phyloP scores from a whole-genome alignment of 2,888 invertebrate species.

The Parnassius glacialis region DNA sequence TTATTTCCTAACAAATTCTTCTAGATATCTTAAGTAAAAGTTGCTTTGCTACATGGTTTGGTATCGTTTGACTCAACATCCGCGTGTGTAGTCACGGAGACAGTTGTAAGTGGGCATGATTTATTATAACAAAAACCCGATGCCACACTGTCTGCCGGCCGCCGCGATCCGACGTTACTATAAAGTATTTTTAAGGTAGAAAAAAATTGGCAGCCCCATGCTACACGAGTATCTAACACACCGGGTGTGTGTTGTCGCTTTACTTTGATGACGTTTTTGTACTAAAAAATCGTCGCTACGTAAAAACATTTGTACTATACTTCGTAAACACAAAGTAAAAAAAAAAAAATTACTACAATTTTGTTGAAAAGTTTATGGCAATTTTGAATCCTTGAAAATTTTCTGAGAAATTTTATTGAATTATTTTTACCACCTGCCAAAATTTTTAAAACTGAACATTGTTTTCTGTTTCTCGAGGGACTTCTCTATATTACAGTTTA shows the following conservation, averaged over 20 bases:
- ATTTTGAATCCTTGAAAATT: no score
- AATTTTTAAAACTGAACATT: no score
- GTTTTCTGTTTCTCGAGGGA: no score
- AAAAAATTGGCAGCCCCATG: conserved; percentile 57
- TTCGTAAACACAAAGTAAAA: conserved; percentile 2
- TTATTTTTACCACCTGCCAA: no score
- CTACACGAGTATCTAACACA: conserved; percentile 47
- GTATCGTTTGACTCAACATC: conserved; percentile 24
- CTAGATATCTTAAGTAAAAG: no score
- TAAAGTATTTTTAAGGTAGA: conserved; percentile 45
- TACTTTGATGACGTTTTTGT: conserved; percentile 52
- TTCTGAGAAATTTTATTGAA: no score
- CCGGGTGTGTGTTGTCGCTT: conserved; percentile 53
- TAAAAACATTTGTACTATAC: no score
- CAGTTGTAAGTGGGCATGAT: conserved; percentile 44
- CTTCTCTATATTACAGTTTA: no score
- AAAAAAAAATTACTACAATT: not conserved
- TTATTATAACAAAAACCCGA: conserved; percentile 59
- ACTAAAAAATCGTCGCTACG: not conserved
- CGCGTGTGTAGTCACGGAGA: conserved; percentile 13
- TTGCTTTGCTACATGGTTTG: conserved; percentile 12
- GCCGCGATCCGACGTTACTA: conserved; percentile 43
- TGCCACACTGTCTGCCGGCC: conserved; percentile 67
- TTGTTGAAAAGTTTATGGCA: no score
- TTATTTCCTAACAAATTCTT: no score